Base-by-base conservation (phyloP, 2,113 vertebrate species). In the Lathamus discolor region DNA sequence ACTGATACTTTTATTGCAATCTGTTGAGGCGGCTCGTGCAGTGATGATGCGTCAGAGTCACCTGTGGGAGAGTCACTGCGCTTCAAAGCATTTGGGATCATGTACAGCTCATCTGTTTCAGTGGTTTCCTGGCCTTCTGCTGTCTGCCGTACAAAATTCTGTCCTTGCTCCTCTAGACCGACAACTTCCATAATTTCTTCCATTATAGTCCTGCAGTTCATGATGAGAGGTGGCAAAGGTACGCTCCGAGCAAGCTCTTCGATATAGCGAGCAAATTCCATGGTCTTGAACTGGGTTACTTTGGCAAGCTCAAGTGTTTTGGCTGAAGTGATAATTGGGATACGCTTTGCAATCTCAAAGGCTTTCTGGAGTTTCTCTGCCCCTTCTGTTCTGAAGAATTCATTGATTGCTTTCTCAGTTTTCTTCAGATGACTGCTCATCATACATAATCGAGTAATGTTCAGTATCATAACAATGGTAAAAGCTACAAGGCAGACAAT, bases 351-450 rank as follows among this genome's bases (percentile, higher is more conserved):
- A 57, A 99, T 99, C 98, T 99, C 99, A 24, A 99, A 99, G 6
- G 99, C 99, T 95, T 99, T 99, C 77, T 99, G 99, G 86, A 99
- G 98, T 97, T 99, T 99, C 98, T 99, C 99, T 4, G 99, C 99
- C 10, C 99, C 99, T 97, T 99, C 99, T 6, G 99, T 99, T 97
- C 99, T 98, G 97, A 99, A 99, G 97, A 99, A 99, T 33, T 99
- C 99, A 10, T 99, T 99, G 96, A 99, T 99, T 87, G 99, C 99
- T 95, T 99, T 99, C 98, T 99, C 99, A 0, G 99, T 99, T 98
- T 99, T 99, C 98, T 99, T 99, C 90, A 99, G 97, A 96, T 99
- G 99, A 97, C 99, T 99, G 98, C 99, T 99, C 99, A 99, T 99
- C 99, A 99, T 99, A 97, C 99, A 99, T 43, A 99, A 98, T 54